These are phyloP conservation scores for Cheilosia vernalis DNA, from an alignment of 2,888 invertebrate genomes.

Conservation along the genomic window DNA sequence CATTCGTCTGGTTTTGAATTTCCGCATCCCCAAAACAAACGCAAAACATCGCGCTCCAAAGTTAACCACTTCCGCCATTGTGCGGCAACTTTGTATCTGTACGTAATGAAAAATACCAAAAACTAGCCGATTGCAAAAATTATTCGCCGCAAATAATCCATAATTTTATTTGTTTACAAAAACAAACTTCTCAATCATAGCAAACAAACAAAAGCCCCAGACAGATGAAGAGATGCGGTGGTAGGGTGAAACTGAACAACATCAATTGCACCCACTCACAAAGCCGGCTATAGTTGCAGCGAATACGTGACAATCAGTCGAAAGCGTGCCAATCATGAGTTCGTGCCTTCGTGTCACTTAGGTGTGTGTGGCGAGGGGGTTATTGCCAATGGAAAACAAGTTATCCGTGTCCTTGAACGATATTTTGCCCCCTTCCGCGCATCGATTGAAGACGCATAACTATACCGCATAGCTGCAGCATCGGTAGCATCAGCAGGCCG, in stretches of 20 bases:
- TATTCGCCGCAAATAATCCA: conserved; percentile 39
- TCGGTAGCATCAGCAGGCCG: neutral
- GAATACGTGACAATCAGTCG: conserved; percentile 66
- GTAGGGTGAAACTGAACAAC: neutral
- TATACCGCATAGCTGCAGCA: conserved; percentile 26
- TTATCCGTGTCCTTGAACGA: conserved; percentile 63
- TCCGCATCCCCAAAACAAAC: neutral
- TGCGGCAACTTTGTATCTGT: neutral
- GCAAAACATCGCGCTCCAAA: neutral
- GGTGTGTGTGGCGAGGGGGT: conserved; percentile 24
- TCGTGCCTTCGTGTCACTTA: conserved; percentile 72
- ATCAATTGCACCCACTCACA: conserved; percentile 12
- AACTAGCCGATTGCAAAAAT: conserved; percentile 3
- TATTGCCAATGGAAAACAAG: conserved; percentile 57
- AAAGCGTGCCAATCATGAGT: conserved; percentile 60
- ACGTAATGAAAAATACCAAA: conserved; percentile 2
- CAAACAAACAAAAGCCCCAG: conserved; percentile 29
- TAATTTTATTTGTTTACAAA: conserved; percentile 57
- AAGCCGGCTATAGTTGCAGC: conserved; percentile 14
- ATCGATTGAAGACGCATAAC: conserved; percentile 24
- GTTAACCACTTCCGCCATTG: neutral
- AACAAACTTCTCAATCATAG: neutral
- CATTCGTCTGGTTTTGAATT: conserved; percentile 62
- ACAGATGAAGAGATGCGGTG: conserved; percentile 1
- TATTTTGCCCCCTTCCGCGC: conserved; percentile 17